These are phyloP conservation scores for Strigops habroptila DNA, from an alignment of 2,113 vertebrate species.

Conservation along the genomic window DNA sequence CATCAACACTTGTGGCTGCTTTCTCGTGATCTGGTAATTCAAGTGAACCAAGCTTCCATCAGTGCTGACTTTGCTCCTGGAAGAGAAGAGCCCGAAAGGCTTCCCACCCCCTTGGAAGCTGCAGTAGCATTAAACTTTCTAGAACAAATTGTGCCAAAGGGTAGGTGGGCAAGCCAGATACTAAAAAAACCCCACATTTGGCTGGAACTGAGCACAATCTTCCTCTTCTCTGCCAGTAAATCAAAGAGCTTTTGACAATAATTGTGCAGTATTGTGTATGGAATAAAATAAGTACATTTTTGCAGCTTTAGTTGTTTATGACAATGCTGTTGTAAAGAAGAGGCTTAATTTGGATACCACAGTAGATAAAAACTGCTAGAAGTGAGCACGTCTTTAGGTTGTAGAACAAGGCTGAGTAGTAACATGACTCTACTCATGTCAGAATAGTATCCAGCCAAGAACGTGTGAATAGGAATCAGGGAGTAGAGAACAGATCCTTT, in stretches of 20 bases:
- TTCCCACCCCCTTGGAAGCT: neutral
- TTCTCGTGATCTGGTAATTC: neutral
- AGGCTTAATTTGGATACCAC: neutral
- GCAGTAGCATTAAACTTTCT: neutral
- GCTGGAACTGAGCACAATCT: neutral
- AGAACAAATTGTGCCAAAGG: neutral
- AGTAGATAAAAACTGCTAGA: neutral
- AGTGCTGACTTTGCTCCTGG: neutral
- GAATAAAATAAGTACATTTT: neutral
- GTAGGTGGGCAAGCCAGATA: neutral
- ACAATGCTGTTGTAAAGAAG: neutral
- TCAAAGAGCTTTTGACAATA: slow-evolving; percentile 32
- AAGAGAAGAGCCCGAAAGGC: neutral
- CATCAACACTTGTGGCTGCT: neutral
- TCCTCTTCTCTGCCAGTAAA: neutral
- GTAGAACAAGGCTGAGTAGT: neutral
- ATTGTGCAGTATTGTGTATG: neutral
- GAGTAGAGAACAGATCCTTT: neutral
- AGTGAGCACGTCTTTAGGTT: neutral
- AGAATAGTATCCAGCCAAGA: neutral
- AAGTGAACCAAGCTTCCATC: neutral
- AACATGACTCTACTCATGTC: fast-evolving
- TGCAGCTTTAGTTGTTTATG: neutral
- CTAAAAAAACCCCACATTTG: neutral
- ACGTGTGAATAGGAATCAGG: neutral